Evolutionary conservation across 2,888 invertebrate genomes (phyloP).

Genomic region (Chirona hameri): DNA sequence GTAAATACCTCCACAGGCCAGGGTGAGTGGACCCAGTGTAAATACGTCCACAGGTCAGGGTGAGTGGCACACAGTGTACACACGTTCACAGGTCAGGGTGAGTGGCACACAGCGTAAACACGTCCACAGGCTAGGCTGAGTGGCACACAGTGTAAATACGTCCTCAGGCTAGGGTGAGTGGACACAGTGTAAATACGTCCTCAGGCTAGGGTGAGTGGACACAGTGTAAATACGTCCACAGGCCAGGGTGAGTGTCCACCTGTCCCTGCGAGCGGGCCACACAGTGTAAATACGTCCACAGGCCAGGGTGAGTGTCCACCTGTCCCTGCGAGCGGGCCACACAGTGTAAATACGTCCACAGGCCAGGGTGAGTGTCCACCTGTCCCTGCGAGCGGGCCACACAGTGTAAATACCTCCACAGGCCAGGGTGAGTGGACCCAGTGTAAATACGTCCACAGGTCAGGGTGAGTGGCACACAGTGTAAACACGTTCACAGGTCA

Average conservation of each 20-base stretch:
- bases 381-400: background rate
- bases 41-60: too few relatives aligned
- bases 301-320: background rate
- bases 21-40: too few relatives aligned
- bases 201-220: background rate
- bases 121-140: background rate
- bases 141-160: background rate
- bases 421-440: background rate
- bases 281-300: background rate
- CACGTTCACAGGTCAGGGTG: background rate
- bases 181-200: background rate
- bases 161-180: background rate
- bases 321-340: background rate
- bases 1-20: conserved; percentile 1
- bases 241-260: background rate
- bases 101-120: background rate
- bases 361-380: background rate
- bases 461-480: background rate
- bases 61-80: background rate
- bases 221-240: background rate
- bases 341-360: background rate
- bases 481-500: background rate
- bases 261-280: background rate
- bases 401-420: background rate
- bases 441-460: too few relatives aligned